phyloP scores from a whole-genome alignment of 2,113 vertebrate genomes.

The Piliocolobus tephrosceles region DNA sequence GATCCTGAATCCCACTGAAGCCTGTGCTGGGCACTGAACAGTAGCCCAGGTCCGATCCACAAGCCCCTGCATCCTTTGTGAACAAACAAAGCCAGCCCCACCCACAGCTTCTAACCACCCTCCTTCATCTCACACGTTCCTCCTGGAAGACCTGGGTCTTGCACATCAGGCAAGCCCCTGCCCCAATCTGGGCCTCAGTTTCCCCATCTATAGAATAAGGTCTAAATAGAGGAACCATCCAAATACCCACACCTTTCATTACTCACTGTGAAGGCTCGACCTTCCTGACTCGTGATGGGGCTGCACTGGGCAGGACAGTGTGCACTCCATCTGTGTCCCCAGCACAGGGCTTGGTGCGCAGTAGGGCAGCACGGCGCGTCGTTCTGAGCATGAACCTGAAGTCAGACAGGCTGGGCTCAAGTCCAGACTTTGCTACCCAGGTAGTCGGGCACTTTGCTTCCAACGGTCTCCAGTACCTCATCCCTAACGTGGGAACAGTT shows the following conservation, averaged over 20 bases:
- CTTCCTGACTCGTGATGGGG: neutral
- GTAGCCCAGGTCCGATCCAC: neutral
- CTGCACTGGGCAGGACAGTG: neutral
- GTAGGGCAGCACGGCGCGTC: rapidly evolving
- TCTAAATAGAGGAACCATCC: neutral
- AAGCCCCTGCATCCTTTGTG: neutral
- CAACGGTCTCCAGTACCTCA: neutral
- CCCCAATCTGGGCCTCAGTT: neutral
- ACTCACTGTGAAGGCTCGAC: neutral
- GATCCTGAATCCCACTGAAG: neutral
- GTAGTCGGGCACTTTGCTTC: neutral
- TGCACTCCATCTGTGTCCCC: neutral
- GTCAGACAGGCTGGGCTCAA: neutral
- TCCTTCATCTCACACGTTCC: neutral
- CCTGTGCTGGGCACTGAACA: neutral
- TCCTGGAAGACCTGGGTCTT: neutral
- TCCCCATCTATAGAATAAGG: neutral
- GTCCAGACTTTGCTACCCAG: neutral
- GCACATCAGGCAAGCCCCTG: neutral
- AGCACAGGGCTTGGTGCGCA: neutral
- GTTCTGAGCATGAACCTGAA: neutral
- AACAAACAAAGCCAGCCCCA: rapidly evolving
- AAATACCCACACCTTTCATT: neutral
- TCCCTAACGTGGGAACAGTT: neutral
- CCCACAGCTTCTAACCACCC: neutral